phyloP scores from a whole-genome alignment of 2,113 vertebrate genomes.

The Syngnathus scovelli region DNA sequence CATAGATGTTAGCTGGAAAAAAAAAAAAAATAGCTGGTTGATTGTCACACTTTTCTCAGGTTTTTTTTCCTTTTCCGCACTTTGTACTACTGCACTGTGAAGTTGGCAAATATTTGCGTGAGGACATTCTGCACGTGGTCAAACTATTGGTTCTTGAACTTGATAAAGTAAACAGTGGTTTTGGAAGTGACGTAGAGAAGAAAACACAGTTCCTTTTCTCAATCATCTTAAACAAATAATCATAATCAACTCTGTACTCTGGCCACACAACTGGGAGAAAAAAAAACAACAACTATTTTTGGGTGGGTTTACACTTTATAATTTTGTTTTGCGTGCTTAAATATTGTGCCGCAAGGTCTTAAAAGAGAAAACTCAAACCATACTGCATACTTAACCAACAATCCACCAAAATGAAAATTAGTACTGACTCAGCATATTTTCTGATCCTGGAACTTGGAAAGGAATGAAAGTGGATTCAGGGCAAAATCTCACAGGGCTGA shows the following conservation, averaged over 20 bases:
- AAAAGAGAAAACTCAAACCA: constrained; percentile 23
- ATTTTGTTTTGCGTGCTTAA: not conserved
- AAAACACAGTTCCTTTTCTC: constrained; percentile 5
- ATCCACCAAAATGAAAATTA: constrained; percentile 8
- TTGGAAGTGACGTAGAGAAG: not conserved
- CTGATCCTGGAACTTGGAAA: constrained; percentile 40
- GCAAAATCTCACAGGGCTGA: constrained; percentile 38
- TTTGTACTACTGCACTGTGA: constrained; percentile 1
- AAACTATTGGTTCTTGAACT: not conserved
- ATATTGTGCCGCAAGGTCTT: constrained; percentile 24
- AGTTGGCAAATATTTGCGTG: not conserved
- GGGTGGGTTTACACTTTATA: not conserved
- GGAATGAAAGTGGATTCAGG: constrained; percentile 27
- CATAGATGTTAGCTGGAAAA: no score
- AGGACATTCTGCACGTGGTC: not conserved
- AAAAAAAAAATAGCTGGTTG: not conserved
- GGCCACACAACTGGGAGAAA: not conserved
- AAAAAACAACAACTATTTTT: constrained; percentile 6
- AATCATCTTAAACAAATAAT: not conserved
- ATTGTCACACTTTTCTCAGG: not conserved
- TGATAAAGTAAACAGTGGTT: not conserved
- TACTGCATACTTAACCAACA: constrained; percentile 37
- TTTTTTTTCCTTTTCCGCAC: not conserved
- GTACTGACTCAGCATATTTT: constrained; percentile 47
- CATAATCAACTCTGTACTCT: not conserved